phyloP scores from a whole-genome alignment of 2,113 vertebrate species.

The Excalfactoria chinensis region DNA sequence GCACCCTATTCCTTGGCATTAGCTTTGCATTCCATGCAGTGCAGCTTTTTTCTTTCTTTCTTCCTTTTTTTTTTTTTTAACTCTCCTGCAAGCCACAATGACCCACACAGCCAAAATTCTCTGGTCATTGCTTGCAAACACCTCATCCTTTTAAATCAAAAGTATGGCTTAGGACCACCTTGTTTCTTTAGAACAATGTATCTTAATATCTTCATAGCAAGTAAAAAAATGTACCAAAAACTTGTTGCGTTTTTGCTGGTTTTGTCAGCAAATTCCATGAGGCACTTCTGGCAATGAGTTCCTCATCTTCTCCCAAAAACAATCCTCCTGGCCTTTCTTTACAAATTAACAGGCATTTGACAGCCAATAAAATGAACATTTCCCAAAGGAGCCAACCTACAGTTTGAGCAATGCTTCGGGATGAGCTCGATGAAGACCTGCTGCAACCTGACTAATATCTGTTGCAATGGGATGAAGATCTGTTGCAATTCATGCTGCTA shows the following conservation, averaged over 20 bases:
- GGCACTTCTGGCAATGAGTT: background rate
- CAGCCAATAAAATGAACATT: background rate
- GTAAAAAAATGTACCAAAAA: background rate
- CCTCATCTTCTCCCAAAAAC: background rate
- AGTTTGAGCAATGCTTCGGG: background rate
- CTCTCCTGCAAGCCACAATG: background rate
- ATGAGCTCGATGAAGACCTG: background rate
- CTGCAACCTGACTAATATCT: background rate
- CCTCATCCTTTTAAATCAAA: background rate
- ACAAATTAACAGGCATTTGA: background rate
- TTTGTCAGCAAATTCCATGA: background rate
- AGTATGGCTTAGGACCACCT: background rate
- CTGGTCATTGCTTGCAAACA: background rate
- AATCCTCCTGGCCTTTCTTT: background rate
- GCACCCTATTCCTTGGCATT: background rate
- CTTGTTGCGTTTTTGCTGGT: background rate
- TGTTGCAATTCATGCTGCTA: background rate
- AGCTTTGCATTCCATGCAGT: background rate
- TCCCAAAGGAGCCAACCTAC: background rate
- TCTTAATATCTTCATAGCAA: background rate
- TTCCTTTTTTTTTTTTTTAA: background rate
- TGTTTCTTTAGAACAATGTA: background rate
- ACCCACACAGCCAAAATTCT: background rate
- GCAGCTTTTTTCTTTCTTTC: background rate
- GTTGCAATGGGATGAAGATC: background rate